Conservation (phyloP, 2,113 vertebrate genomes). For the Bos taurus region DNA sequence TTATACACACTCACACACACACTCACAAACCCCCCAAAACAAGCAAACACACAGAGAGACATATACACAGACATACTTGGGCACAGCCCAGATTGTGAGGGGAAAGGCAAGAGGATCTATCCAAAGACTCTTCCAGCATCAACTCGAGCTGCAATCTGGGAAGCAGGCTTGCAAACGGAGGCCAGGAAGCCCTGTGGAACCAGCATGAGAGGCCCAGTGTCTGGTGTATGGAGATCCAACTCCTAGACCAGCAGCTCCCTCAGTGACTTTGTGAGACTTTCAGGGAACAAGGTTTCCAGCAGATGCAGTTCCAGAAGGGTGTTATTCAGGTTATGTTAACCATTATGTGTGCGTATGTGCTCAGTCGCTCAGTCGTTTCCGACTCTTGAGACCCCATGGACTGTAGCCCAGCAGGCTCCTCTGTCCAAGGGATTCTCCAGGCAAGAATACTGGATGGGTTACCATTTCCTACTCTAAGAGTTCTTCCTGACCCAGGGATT, state of each 20-base stretch:
- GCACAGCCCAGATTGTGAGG: neutral
- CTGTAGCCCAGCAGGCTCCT: neutral
- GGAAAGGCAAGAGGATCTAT: neutral
- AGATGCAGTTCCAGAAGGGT: neutral
- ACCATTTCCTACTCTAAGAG: neutral
- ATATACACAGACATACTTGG: neutral
- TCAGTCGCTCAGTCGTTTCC: fast-evolving
- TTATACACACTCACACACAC: neutral
- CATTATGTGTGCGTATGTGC: neutral
- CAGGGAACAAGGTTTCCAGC: neutral
- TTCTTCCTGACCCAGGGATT: neutral
- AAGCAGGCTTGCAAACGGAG: neutral
- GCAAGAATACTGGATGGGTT: neutral
- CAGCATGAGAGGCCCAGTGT: neutral
- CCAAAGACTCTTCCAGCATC: neutral
- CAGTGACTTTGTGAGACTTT: neutral
- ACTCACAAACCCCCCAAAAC: neutral
- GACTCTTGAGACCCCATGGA: neutral
- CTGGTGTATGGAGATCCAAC: neutral
- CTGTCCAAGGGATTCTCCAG: neutral
- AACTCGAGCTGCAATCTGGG: fast-evolving
- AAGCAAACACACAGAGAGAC: neutral
- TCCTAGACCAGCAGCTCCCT: neutral
- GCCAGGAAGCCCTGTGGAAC: neutral
- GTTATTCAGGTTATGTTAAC: neutral